These are phyloP conservation scores for Azemiops feae DNA, from an alignment of 2,113 vertebrate genomes.

Conservation along the genomic window DNA sequence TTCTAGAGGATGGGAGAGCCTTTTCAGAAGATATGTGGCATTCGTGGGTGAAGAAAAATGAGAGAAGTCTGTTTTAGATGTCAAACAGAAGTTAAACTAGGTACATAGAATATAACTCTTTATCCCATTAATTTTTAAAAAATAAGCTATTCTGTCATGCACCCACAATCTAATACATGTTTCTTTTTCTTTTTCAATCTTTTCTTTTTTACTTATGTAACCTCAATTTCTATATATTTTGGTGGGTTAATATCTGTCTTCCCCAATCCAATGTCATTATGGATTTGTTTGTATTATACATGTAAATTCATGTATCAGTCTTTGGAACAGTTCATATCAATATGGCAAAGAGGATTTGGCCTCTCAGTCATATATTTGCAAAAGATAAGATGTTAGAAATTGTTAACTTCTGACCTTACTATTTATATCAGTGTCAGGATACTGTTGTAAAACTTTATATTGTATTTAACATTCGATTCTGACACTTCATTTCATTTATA, in stretches of 20 bases:
- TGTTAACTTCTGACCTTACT: slow-evolving; percentile 59
- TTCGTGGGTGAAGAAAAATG: background rate
- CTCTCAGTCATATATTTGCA: slow-evolving; percentile 59
- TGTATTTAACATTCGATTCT: slow-evolving; percentile 67
- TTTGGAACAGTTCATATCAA: slow-evolving; percentile 51
- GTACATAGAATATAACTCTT: background rate
- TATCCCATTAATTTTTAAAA: background rate
- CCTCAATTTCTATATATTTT: slow-evolving; percentile 36
- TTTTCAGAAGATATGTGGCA: too few species aligned
- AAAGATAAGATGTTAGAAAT: slow-evolving; percentile 66
- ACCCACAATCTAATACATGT: background rate
- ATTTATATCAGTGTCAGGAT: slow-evolving; percentile 64
- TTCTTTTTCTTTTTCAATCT: slow-evolving; percentile 5
- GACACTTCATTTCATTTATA: slow-evolving; percentile 69
- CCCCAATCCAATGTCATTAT: slow-evolving; percentile 32
- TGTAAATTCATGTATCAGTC: slow-evolving; percentile 50
- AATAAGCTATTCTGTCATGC: background rate
- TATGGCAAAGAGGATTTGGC: slow-evolving; percentile 54
- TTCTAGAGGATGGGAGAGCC: too few species aligned
- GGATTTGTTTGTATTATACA: slow-evolving; percentile 57
- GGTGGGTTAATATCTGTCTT: slow-evolving; percentile 30
- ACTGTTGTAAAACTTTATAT: slow-evolving; percentile 61
- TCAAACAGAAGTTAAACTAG: background rate
- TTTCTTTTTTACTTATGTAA: slow-evolving; percentile 24
- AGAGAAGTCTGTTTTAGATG: background rate